These are phyloP conservation scores for Oxycera nigricornis DNA, from an alignment of 2,888 invertebrate genomes.

Conservation along the genomic window DNA sequence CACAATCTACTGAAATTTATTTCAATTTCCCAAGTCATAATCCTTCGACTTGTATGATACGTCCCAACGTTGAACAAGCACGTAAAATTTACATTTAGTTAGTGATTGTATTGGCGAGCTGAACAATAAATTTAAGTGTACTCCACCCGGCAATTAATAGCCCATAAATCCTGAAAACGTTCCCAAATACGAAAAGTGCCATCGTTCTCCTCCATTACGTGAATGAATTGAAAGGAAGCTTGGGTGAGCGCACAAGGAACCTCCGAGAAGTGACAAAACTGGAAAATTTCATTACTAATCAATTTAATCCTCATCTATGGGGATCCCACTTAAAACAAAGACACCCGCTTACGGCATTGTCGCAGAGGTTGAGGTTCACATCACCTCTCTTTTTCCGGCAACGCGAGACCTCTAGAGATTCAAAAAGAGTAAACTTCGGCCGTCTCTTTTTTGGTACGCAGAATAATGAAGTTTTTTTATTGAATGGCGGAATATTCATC, in stretches of 20 bases:
- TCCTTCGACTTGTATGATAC: no score
- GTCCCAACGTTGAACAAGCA: neutral
- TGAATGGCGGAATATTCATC: neutral
- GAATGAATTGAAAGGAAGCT: neutral
- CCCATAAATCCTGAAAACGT: constrained; percentile 22
- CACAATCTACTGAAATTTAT: no score
- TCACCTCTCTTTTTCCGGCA: neutral
- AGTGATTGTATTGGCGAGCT: neutral
- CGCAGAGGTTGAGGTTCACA: neutral
- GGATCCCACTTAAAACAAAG: constrained; percentile 41
- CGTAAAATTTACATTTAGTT: constrained; percentile 1
- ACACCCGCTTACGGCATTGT: neutral
- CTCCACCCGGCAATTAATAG: constrained; percentile 31
- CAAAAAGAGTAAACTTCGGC: neutral
- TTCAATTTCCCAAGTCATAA: no score
- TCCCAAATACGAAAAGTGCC: constrained; percentile 9
- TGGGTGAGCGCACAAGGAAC: neutral
- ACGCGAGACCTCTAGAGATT: neutral
- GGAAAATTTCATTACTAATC: constrained; percentile 52
- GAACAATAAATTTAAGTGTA: constrained; percentile 34
- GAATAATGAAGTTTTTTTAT: neutral
- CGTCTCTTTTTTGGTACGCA: neutral
- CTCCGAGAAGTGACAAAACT: constrained; percentile 45
- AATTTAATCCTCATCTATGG: constrained; percentile 52
- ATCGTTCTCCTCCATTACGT: constrained; percentile 1